These are phyloP conservation scores for Danio albolineatus DNA, from an alignment of 2,797 vertebrate species.

Conservation along the genomic window DNA sequence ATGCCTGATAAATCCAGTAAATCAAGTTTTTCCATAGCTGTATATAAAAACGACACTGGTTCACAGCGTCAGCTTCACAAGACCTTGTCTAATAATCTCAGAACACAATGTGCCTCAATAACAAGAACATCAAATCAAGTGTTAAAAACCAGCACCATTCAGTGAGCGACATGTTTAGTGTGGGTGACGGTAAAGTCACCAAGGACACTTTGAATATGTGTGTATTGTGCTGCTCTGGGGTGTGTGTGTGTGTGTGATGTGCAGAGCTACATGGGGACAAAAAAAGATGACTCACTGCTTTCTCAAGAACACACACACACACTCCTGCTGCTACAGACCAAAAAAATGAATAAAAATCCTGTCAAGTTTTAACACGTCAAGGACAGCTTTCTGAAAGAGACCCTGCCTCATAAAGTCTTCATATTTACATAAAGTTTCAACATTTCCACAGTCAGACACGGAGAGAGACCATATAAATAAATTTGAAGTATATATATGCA, in stretches of 20 bases:
- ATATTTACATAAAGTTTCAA: conserved; percentile 38
- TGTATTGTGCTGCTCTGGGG: conserved; percentile 46
- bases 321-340: background rate
- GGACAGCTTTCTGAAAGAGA: background rate
- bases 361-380: conserved; percentile 20
- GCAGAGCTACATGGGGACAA: conserved; percentile 42
- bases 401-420: background rate
- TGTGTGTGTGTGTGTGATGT: background rate
- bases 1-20: too few relatives aligned
- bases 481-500: conserved; percentile 1
- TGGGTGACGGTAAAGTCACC: conserved; percentile 54
- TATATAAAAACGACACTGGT: too few relatives aligned
- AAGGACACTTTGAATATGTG: conserved; percentile 62
- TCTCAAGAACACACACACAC: conserved; percentile 29
- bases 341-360: background rate
- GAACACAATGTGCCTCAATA: conserved; percentile 32
- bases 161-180: conserved; percentile 19
- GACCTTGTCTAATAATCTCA: background rate
- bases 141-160: conserved; percentile 59
- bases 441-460: conserved; percentile 45
- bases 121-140: conserved; percentile 4
- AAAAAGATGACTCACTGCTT: conserved; percentile 25
- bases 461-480: conserved; percentile 45
- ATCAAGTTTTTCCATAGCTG: too few relatives aligned
- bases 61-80: background rate